Conservation (phyloP, 1,140 invertebrate genomes). For the Lordiphosa stackelbergi region DNA sequence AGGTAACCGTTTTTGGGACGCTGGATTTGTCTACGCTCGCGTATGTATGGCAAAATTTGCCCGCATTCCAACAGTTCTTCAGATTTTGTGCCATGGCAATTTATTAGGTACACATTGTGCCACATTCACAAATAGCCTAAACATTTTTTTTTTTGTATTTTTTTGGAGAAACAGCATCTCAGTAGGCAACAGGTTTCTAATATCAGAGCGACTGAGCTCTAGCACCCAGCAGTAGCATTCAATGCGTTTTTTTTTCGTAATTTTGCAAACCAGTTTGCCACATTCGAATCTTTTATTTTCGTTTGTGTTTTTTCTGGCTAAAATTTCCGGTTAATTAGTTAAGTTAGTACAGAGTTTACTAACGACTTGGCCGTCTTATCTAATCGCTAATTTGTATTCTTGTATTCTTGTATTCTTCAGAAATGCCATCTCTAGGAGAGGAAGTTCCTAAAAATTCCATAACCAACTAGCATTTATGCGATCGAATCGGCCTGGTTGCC, state of each 20-base stretch:
- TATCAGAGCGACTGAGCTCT: constrained; percentile 26
- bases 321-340: constrained; percentile 50
- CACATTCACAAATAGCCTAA: constrained; percentile 50
- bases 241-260: constrained; percentile 33
- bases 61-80: constrained; percentile 47
- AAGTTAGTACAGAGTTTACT: constrained; percentile 35
- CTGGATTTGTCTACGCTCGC: constrained; percentile 7
- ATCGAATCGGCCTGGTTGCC: constrained; percentile 1
- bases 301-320: constrained; percentile 19
- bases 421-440: neutral
- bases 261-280: constrained; percentile 52
- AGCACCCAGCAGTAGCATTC: constrained; percentile 23
- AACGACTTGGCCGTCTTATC: constrained; percentile 5
- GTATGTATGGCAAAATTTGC: constrained; percentile 41
- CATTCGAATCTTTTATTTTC: constrained; percentile 31
- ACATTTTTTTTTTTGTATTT: constrained; percentile 7
- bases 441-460: neutral
- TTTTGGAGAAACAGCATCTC: constrained; percentile 50
- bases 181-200: constrained; percentile 53
- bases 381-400: constrained; percentile 13
- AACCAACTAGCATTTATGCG: neutral
- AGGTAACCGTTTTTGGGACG: neutral
- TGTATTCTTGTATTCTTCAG: constrained; percentile 5
- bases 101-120: constrained; percentile 50
- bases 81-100: constrained; percentile 33